Percentiles rank a stretch among this genome's conserved stretches.
Evolutionary conservation across 2,888 invertebrate genomes (phyloP).

Genomic region (Nemotelus pantherinus): DNA sequence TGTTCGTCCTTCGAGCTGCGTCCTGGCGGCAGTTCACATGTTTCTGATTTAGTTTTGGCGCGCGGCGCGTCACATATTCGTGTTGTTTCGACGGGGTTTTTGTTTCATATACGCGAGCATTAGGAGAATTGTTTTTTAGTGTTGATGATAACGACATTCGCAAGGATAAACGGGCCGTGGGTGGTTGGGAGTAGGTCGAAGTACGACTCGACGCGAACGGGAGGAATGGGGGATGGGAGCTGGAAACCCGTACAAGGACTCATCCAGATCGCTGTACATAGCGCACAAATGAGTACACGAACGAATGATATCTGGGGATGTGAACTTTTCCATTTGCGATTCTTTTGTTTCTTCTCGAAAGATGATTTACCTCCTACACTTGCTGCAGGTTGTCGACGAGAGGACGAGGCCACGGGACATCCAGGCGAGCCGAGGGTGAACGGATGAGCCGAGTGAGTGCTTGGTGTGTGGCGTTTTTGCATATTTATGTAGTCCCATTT

Average conservation of each 20-base stretch:
- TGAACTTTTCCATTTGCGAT: slow-evolving; percentile 52
- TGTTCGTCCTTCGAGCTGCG: slow-evolving; percentile 30
- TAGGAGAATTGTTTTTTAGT: slow-evolving; percentile 45
- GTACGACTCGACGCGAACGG: slow-evolving; percentile 47
- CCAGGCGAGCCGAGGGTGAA: slow-evolving; percentile 24
- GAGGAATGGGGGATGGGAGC: background rate
- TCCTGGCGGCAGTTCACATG: slow-evolving; percentile 37
- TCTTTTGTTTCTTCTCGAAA: slow-evolving; percentile 44
- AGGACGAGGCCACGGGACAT: slow-evolving; percentile 11
- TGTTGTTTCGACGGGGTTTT: slow-evolving; percentile 30
- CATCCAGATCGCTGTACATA: slow-evolving; percentile 50
- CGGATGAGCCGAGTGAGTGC: slow-evolving; percentile 22
- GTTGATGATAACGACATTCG: slow-evolving; percentile 43
- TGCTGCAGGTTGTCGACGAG: background rate
- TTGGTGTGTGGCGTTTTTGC: slow-evolving; percentile 44
- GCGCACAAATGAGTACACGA: slow-evolving; percentile 51
- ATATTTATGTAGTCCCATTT: slow-evolving; percentile 46
- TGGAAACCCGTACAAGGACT: slow-evolving; percentile 31
- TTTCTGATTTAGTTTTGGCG: slow-evolving; percentile 40
- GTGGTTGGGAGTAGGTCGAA: slow-evolving; percentile 36
- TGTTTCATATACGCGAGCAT: slow-evolving; percentile 40
- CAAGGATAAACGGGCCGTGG: slow-evolving; percentile 41
- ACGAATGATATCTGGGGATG: slow-evolving; percentile 51
- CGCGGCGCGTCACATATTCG: slow-evolving; percentile 26
- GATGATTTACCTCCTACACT: slow-evolving; percentile 41